Evolutionary conservation across 2,113 vertebrate genomes (phyloP), one percentile per base, ranked within the genome.

Genomic region (Zosterops hypoxanthus): DNA sequence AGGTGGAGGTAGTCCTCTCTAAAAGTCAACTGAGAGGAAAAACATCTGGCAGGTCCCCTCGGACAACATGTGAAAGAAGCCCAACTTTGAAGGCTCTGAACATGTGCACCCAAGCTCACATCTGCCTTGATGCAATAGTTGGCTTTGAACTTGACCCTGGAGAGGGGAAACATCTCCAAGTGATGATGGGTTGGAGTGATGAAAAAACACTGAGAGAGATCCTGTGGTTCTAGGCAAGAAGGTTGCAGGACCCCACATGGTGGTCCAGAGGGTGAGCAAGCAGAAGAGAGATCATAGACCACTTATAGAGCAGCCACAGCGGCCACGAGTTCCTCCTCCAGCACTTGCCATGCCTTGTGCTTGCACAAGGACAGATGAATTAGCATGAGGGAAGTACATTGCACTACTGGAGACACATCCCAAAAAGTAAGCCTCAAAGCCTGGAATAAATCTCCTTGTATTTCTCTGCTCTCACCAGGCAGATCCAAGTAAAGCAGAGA

Each of bases 401-500:
- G 29, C 64, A n/a, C 31, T 46, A 9, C 14, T 77, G 44, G 26
- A 95, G 49, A 44, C n/a, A 36, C 19, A 73, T 23, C 28, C 47
- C 52, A 63, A 70, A 82, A 79, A 52, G n/a, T 42, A 73, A 77
- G 80, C 46, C 16, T 25, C 20, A 73, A 77, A 86, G 33, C 60
- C 47, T 71, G 47, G 20, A 61, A 25, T 86, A 73, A 83, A 73
- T 28, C 42, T 65, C 56, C 81, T 41, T 14, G 1, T 31, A 46
- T 56, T 90, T 47, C 29, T 81, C 34, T 52, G 11, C 19, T 78
- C 36, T 90, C 31, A 28, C 44, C 25, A 49, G 3, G 11, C 46
- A 90, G 63, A 71, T 70, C 71, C 64, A 92, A 93, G 59, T 73
- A 81, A 86, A 90, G 17, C 60, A 84, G 60, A 92, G 52, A 70